Evolutionary conservation across 2,888 invertebrate species (phyloP), one percentile per base, ranked within the genome.

Genomic region (Kryphioiulus occultus): DNA sequence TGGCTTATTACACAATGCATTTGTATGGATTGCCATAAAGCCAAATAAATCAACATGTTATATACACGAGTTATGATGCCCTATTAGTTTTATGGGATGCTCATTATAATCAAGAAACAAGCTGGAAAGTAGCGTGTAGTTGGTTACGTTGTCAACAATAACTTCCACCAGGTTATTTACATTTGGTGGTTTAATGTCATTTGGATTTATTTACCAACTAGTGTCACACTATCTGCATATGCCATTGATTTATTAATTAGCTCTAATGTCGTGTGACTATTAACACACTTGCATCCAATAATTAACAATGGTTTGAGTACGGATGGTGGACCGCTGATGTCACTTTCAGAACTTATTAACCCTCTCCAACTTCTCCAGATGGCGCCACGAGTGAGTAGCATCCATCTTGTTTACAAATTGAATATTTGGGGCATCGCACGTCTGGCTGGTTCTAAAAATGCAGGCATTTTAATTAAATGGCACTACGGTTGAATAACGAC

Each of bases 31-130:
- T 78, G 78, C 17, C 78, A 78, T 78, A 78, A 78, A 78, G 26
- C 78, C 17, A 78, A 32, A 32, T 32, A 17, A 17, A 30, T 30
- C n/a, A 53, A 53, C 53, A 53, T 9, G 53, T 12, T 5, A n/a
- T 68, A 17, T 68, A 10, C n/a, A 26, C 4, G 5, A 32, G 26
- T 78, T 78, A 78, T 78, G 78, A 78, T 32, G 78, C 15, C 78
- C 78, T 78, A 32, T 78, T 78, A 78, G 78, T 78, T 78, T 78
- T 78, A 78, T 78, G 30, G 30, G 78, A 26, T 78, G 26, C 17
- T 78, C 26, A 78, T 78, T 17, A 78, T 30, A 78, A 78, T 17
- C 9, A 17, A 10, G 53, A n/a, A 53, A n/a, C 53, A 53, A 53
- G 19, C 53, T n/a, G n/a, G n/a, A 4, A 53, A 53, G 30, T 17